Percentiles rank a stretch among this genome's conserved stretches.
Conservation (phyloP, 2,113 vertebrate genomes). For the Oncorhynchus mykiss region DNA sequence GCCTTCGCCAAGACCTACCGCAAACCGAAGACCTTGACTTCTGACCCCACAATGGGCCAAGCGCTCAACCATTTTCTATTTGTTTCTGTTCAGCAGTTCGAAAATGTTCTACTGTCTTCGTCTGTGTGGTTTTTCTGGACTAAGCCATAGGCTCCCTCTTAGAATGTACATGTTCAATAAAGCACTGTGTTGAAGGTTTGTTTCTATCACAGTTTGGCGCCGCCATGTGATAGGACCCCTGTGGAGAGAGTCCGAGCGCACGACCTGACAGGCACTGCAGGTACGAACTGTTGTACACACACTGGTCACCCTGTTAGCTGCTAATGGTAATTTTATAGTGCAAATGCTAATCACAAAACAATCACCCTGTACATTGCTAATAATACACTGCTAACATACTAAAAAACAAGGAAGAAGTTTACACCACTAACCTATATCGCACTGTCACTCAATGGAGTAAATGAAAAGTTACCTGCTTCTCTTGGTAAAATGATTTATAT, state of each 20-base stretch:
- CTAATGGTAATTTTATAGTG: background rate
- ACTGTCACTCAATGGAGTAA: too few relatives aligned
- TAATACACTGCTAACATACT: too few relatives aligned
- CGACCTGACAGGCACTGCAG: conserved; percentile 87
- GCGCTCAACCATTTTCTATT: background rate
- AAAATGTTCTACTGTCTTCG: background rate
- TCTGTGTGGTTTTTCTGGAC: background rate
- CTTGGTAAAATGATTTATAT: too few relatives aligned
- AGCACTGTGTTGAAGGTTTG: background rate
- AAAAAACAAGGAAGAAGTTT: too few relatives aligned
- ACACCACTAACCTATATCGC: too few relatives aligned
- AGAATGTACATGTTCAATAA: too few relatives aligned
- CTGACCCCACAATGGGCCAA: background rate
- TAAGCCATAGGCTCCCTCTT: too few relatives aligned
- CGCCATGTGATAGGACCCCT: conserved; percentile 75
- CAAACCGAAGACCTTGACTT: conserved; percentile 12
- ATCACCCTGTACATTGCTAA: too few relatives aligned
- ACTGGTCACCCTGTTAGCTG: background rate
- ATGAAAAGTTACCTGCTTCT: too few relatives aligned
- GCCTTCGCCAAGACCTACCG: conserved; percentile 67
- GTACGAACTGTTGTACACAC: conserved; percentile 66
- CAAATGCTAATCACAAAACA: too few relatives aligned
- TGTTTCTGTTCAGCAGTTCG: background rate
- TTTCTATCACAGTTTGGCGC: conserved; percentile 69
- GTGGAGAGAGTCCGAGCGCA: conserved; percentile 79